Percentiles rank a stretch among this genome's conserved stretches.
Conservation (phyloP, 1,140 invertebrate genomes). For the Dufourea novaeangliae region DNA sequence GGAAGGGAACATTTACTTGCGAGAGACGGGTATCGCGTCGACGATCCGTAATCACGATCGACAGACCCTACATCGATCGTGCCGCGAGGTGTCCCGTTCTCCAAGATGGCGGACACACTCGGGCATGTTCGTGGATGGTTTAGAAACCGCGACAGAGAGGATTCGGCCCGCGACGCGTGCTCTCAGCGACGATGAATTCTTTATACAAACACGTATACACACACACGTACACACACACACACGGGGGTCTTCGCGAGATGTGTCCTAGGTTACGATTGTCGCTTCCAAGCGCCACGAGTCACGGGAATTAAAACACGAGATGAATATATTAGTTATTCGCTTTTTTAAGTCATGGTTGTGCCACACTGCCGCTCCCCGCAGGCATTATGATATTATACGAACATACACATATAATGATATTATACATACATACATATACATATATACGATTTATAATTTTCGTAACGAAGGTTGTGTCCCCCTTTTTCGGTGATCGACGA, state of each 20-base stretch:
- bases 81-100: neutral
- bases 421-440: slow-evolving; percentile 57
- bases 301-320: slow-evolving; percentile 57
- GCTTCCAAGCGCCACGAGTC: slow-evolving; percentile 47
- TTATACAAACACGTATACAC: neutral
- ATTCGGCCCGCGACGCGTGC: slow-evolving; percentile 59
- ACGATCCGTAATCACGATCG: slow-evolving; percentile 7
- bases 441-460: slow-evolving; percentile 75
- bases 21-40: slow-evolving; percentile 12
- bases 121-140: slow-evolving; percentile 54
- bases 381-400: slow-evolving; percentile 65
- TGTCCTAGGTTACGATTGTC: slow-evolving; percentile 61
- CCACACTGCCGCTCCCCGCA: slow-evolving; percentile 70
- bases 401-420: slow-evolving; percentile 60
- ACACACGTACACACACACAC: neutral
- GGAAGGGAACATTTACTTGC: slow-evolving; percentile 23
- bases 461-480: slow-evolving; percentile 80
- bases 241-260: slow-evolving; percentile 50
- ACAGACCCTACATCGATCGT: neutral
- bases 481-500: slow-evolving; percentile 47
- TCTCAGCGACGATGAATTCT: slow-evolving; percentile 63
- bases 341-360: slow-evolving; percentile 76
- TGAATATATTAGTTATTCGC: slow-evolving; percentile 68
- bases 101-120: slow-evolving; percentile 48
- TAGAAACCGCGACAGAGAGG: slow-evolving; percentile 8